Evolutionary conservation across 2,888 invertebrate genomes (phyloP).

Genomic region (Xylocampa areola): DNA sequence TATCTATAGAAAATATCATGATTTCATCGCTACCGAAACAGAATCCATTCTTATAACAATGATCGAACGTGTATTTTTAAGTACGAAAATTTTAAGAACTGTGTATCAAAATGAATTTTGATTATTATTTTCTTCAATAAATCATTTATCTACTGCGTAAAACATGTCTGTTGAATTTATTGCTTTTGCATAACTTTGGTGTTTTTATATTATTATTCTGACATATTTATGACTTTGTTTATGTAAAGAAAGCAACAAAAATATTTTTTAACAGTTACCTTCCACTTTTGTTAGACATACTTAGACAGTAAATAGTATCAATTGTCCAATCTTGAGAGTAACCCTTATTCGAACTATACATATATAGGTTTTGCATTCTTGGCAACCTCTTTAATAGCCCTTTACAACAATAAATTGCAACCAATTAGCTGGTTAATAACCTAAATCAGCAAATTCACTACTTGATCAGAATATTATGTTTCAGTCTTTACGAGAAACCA

Average conservation of each 20-base stretch:
- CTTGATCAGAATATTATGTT: no score
- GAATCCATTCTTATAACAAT: neutral
- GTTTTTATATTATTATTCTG: neutral
- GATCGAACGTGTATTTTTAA: conserved; percentile 3
- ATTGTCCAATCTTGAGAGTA: no score
- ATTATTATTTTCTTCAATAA: neutral
- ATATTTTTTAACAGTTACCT: no score
- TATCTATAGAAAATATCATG: neutral
- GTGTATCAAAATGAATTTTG: neutral
- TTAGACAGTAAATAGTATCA: no score
- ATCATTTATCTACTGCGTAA: conserved; percentile 11
- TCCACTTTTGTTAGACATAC: no score
- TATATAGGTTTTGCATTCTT: no score
- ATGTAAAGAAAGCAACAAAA: neutral
- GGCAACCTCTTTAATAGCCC: no score
- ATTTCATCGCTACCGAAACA: neutral
- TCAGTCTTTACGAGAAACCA: no score
- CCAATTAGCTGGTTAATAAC: no score
- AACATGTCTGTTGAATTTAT: conserved; percentile 9
- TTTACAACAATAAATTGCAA: no score
- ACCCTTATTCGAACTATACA: no score
- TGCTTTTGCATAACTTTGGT: neutral
- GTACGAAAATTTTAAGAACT: neutral
- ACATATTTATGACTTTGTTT: conserved; percentile 19
- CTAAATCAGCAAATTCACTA: no score